A percentile compares a stretch with the other conserved stretches of the same genome.
Evolutionary conservation across 2,113 vertebrate species (phyloP).

Genomic region (Clupea harengus): DNA sequence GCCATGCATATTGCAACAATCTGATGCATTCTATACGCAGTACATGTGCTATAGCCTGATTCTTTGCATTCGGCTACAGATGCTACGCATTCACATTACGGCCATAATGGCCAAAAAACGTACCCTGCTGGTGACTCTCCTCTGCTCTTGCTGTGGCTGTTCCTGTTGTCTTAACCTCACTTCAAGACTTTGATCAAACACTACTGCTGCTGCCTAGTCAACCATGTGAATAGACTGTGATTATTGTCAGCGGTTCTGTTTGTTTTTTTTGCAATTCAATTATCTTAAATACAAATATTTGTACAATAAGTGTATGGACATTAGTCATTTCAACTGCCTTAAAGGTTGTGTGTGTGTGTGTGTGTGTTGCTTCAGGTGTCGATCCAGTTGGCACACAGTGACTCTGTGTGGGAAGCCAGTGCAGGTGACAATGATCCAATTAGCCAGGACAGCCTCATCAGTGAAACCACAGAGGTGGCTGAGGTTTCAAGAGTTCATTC

Average conservation of each 20-base stretch:
- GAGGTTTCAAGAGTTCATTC: not conserved
- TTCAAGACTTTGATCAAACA: not conserved
- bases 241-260: no score
- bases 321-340: no score
- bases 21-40: no score
- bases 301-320: no score
- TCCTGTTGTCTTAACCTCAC: not conserved
- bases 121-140: not conserved
- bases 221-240: not conserved
- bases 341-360: no score
- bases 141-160: not conserved
- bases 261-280: not conserved
- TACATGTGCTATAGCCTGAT: no score
- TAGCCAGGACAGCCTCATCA: not conserved
- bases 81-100: no score
- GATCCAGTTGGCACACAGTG: not conserved
- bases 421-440: constrained; percentile 6
- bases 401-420: not conserved
- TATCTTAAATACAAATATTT: no score
- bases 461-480: not conserved
- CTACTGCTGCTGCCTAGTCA: not conserved
- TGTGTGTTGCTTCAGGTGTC: not conserved
- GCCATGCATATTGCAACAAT: no score
- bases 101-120: not conserved
- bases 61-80: no score